A percentile compares a stretch with the other conserved stretches of the same genome.
Evolutionary conservation across 2,888 invertebrate species (phyloP).

Genomic region (Hecatera dysodea): DNA sequence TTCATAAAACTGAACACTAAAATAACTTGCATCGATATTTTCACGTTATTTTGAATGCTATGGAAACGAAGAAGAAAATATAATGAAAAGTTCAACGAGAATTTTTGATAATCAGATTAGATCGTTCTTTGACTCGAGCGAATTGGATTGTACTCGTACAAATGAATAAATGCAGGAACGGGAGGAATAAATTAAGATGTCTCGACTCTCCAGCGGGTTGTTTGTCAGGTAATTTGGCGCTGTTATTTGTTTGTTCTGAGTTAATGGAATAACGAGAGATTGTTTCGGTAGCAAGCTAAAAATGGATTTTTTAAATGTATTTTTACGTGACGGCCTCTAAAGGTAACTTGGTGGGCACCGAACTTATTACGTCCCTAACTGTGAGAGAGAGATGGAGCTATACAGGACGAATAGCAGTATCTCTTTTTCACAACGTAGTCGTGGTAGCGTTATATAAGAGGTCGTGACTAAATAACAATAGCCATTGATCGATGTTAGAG

Average conservation of each 20-base stretch:
- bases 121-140: conserved; percentile 8
- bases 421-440: neutral
- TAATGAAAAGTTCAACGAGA: conserved; percentile 14
- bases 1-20: conserved; percentile 1
- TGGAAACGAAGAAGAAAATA: neutral
- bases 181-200: conserved; percentile 27
- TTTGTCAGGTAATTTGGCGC: conserved; percentile 26
- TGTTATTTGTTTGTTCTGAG: conserved; percentile 10
- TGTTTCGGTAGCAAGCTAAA: neutral
- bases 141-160: conserved; percentile 28
- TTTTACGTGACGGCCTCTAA: neutral
- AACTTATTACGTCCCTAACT: neutral
- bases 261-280: neutral
- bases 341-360: no score
- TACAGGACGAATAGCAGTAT: neutral
- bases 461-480: no score
- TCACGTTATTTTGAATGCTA: conserved; percentile 11
- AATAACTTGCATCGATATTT: conserved; percentile 27
- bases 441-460: no score
- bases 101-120: conserved; percentile 8
- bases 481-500: no score
- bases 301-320: neutral
- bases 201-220: conserved; percentile 10
- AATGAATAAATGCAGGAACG: conserved; percentile 15
- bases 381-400: neutral